These are phyloP conservation scores for Synanthedon andrenaeformis DNA, from an alignment of 2,888 invertebrate species.

Conservation along the genomic window DNA sequence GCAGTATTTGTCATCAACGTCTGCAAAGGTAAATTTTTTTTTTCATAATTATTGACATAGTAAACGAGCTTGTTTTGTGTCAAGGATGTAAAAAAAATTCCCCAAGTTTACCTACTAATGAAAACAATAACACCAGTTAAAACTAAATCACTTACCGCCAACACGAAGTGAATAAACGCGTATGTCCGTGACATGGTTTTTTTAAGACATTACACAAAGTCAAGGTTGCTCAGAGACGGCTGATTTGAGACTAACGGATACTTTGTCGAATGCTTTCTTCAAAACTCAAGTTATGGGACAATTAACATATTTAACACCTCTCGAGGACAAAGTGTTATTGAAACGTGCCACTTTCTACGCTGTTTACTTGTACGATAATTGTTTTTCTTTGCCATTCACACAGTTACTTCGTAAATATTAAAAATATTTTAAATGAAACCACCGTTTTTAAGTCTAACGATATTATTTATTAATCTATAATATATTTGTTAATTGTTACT, in stretches of 20 bases:
- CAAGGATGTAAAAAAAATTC: no score
- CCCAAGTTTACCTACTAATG: no score
- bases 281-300: constrained; percentile 27
- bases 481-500: no score
- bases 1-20: neutral
- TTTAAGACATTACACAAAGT: constrained; percentile 5
- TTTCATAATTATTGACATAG: no score
- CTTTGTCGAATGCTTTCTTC: constrained; percentile 26
- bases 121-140: neutral
- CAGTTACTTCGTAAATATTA: no score
- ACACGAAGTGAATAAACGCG: neutral
- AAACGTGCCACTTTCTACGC: neutral
- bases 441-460: no score
- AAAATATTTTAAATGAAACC: no score
- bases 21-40: no score
- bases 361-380: neutral
- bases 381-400: neutral
- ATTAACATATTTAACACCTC: constrained; percentile 55
- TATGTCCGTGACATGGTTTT: neutral
- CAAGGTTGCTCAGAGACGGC: constrained; percentile 20
- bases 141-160: neutral
- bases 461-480: no score
- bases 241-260: constrained; percentile 34
- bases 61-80: no score
- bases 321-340: constrained; percentile 26